Percentiles rank a stretch among this genome's conserved stretches.
Evolutionary conservation across 37 sponge, comb jelly and placozoan species (phyloP).

Genomic region (Halisarca cf. caerulea): DNA sequence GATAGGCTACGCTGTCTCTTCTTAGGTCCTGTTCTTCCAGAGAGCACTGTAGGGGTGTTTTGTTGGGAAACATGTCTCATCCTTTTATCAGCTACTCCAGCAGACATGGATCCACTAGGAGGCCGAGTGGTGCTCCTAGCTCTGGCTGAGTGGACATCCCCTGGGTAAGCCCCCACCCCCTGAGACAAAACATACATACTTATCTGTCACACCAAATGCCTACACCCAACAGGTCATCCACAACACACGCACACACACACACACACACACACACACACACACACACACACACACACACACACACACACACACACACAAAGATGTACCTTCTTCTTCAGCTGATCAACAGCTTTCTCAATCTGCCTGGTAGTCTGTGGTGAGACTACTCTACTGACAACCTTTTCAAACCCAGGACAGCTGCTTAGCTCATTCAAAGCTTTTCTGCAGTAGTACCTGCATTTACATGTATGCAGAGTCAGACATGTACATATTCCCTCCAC

Average conservation of each 20-base stretch:
- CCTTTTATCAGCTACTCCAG: neutral
- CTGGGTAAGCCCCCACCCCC: constrained; percentile 82
- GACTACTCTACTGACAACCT: constrained; percentile 25
- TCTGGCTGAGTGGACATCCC: constrained; percentile 37
- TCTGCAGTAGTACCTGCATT: constrained; percentile 60
- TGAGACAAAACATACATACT: constrained; percentile 10
- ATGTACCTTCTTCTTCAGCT: constrained; percentile 70
- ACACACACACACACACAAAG: no score
- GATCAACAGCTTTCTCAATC: constrained; percentile 52
- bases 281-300: no score
- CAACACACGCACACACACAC: no score
- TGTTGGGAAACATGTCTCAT: neutral
- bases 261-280: no score
- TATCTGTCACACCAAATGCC: neutral
- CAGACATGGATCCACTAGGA: constrained; percentile 31
- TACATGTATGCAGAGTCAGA: neutral
- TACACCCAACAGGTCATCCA: neutral
- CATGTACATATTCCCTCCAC: neutral
- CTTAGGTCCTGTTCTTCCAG: no score
- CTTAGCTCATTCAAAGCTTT: constrained; percentile 45
- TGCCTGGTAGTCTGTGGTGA: constrained; percentile 6
- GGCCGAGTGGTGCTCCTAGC: constrained; percentile 7
- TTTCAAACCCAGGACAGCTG: constrained; percentile 59
- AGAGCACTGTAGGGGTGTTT: neutral
- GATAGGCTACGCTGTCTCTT: neutral